Evolutionary conservation across 2,888 invertebrate species (phyloP).

Genomic region (Epicampocera succincta): DNA sequence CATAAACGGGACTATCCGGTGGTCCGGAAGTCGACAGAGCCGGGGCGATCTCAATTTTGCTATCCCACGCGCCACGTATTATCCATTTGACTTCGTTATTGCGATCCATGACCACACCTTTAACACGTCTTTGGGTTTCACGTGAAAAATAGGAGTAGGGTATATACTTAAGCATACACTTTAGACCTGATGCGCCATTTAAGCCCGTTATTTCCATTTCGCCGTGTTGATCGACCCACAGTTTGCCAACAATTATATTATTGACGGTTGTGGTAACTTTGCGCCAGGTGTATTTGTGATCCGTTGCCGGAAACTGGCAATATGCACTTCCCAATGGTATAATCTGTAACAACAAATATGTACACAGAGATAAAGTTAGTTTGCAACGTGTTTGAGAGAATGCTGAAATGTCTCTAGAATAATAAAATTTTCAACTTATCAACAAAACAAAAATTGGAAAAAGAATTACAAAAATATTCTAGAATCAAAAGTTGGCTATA

Average conservation of each 20-base stretch:
- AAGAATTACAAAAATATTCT: not conserved
- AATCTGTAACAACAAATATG: slow-evolving; percentile 82
- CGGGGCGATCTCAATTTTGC: slow-evolving; percentile 95
- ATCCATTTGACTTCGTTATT: slow-evolving; percentile 89
- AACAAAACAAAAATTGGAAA: no score
- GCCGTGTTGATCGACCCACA: slow-evolving; percentile 99
- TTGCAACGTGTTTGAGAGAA: not conserved
- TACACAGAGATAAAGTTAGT: not conserved
- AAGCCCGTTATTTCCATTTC: slow-evolving; percentile 97
- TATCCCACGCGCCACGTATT: slow-evolving; percentile 96
- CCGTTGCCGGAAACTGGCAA: slow-evolving; percentile 85
- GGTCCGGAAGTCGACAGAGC: slow-evolving; percentile 88
- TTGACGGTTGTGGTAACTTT: slow-evolving; percentile 99
- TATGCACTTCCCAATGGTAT: slow-evolving; percentile 89
- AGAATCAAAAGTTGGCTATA: not conserved
- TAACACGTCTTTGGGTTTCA: slow-evolving; percentile 95
- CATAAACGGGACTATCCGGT: slow-evolving; percentile 92
- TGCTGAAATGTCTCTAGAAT: no score
- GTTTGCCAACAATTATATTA: slow-evolving; percentile 99
- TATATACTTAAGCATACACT: slow-evolving; percentile 97
- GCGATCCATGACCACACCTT: slow-evolving; percentile 89
- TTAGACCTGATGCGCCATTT: slow-evolving; percentile 94
- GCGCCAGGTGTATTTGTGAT: slow-evolving; percentile 97
- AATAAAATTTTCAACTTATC: no score
- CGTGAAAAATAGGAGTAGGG: slow-evolving; percentile 99